These are phyloP conservation scores for Poecile atricapillus DNA, from an alignment of 2,113 vertebrate species.

Conservation along the genomic window DNA sequence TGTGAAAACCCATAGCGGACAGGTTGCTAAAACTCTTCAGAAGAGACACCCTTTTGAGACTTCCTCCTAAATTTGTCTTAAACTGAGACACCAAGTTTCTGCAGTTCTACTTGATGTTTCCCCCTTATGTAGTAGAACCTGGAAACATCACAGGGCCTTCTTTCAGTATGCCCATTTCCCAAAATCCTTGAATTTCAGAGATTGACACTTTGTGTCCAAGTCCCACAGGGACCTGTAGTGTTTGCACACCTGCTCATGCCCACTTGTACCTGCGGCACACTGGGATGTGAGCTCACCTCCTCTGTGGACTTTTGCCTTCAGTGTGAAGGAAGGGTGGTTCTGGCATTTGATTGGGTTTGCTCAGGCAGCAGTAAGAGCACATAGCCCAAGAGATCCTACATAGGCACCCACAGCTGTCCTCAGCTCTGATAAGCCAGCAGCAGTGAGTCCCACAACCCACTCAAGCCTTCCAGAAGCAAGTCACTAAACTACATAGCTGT, in stretches of 20 bases:
- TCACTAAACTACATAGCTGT: rapidly evolving
- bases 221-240: neutral
- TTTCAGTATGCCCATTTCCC: neutral
- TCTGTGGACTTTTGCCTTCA: neutral
- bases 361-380: neutral
- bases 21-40: neutral
- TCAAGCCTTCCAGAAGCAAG: neutral
- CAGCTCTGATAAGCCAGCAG: neutral
- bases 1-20: neutral
- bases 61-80: neutral
- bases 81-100: neutral
- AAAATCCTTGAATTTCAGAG: neutral
- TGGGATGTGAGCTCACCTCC: neutral
- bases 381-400: rapidly evolving
- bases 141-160: neutral
- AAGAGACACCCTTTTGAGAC: neutral
- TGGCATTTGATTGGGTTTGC: neutral
- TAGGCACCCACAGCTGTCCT: neutral
- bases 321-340: neutral
- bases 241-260: rapidly evolving
- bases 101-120: neutral
- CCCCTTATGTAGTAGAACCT: neutral
- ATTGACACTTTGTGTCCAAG: neutral
- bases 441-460: neutral
- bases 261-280: rapidly evolving